Base-by-base conservation (phyloP, 2,113 vertebrate species). In the Propithecus coquereli region DNA sequence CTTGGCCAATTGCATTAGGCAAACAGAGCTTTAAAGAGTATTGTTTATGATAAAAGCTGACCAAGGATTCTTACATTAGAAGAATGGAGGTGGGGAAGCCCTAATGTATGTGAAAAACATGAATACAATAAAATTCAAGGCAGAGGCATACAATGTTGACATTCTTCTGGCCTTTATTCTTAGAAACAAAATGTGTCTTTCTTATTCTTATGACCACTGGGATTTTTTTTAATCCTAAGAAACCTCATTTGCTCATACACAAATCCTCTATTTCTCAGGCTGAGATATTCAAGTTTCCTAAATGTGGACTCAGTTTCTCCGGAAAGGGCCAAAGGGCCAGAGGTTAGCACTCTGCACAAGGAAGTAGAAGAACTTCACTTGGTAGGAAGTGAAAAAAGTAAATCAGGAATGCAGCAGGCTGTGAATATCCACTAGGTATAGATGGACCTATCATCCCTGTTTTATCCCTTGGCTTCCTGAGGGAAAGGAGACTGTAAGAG, bases 41-140 rank as follows among this genome's bases (percentile, higher is more conserved):
- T 86, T 97, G 84, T 96, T 94, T 94, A 77, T 71, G 77, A 92
- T 92, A 95, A 97, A 96, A 97, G 54, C 90, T 94, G 93, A 95
- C 88, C 84, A 94, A 92, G 94, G 91, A 73, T 71, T 94, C 88
- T 94, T 86, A 77, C 50, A 79, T 88, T 45, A 93, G 66, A 94
- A 92, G 43, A 89, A 88, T 54, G 32, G 40, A 9, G 13, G 47
- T 59, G 17, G 16, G 5, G 43, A 23, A 71, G 16, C 54, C 45
- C 54, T 92, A 63, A 61, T 45, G 45, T 40, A 34, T 45, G 11
- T 59, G 32, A 90, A 96, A 95, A 66, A 77, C 59, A 85, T 59
- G 77, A 61, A 80, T 27, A 40, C 43, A 92, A 84, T 74, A 90
- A 94, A 90, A 86, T 22, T 54, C 37, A 77, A 94, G 43, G 54